Percentiles rank a stretch among this genome's conserved stretches.
Evolutionary conservation across 2,113 vertebrate species (phyloP).

Genomic region (Rhea pennata): DNA sequence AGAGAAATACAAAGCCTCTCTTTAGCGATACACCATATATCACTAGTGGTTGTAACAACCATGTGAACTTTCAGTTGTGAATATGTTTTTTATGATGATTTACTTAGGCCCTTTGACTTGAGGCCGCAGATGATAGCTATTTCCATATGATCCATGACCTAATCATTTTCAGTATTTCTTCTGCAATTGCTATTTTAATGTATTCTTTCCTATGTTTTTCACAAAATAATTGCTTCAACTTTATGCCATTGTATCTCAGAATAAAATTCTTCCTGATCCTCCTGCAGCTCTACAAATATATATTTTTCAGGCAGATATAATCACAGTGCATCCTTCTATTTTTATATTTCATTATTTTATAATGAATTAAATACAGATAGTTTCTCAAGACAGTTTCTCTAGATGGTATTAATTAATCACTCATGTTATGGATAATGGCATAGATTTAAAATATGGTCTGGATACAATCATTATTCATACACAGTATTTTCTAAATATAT

Average conservation of each 20-base stretch:
- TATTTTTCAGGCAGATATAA: background rate
- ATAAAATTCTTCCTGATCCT: background rate
- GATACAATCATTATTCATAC: background rate
- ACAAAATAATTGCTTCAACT: background rate
- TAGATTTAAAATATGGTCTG: background rate
- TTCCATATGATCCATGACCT: background rate
- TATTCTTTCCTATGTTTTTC: background rate
- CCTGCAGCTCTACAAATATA: background rate
- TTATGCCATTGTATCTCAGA: background rate
- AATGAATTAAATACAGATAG: background rate
- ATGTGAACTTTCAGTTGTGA: background rate
- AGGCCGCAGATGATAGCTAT: background rate
- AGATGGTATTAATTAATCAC: background rate
- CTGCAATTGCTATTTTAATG: background rate
- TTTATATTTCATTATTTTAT: background rate
- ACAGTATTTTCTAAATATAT: background rate
- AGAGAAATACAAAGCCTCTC: background rate
- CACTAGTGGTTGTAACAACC: background rate
- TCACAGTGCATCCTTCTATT: background rate
- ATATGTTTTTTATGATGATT: background rate
- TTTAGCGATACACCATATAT: background rate
- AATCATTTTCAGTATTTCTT: background rate
- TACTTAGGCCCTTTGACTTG: background rate
- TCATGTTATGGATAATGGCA: background rate
- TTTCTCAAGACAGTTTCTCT: background rate